Evolutionary conservation across 2,888 invertebrate genomes (phyloP), one percentile per base, ranked within the genome.

Genomic region (Esperia sulphurella): DNA sequence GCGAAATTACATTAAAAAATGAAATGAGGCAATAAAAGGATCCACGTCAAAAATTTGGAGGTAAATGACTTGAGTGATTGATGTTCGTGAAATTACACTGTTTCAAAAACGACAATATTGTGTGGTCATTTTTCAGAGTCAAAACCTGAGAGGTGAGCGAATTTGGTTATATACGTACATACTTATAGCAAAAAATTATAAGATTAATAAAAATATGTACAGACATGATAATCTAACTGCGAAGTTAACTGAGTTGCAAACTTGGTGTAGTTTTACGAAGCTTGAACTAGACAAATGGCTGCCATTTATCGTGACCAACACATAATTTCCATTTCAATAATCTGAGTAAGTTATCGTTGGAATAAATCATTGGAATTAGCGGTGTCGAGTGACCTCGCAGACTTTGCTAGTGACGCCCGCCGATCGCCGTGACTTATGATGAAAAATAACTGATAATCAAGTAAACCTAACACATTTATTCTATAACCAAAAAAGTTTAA

Each of bases 1-100:
- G 28, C 14, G 46, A 77, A 74, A 78, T 77, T 73, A 70, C 71
- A 75, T 78, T 56, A 71, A 79, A 79, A 79, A 79, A 77, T 77
- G 68, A 68, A 74, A 71, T 72, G 71, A 74, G 68, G 75, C 73
- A 80, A 78, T 79, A 75, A 79, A 74, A 72, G 70, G 68, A 74
- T 68, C 74, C 71, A 80, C 75, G 79, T 76, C 67, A 65, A 82
- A 75, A 79, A 77, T 79, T 83, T 74, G 63, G 73, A 75, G 71
- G 75, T 77, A 81, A 83, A 80, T 74, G 84, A 82, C 79, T 74
- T 60, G 72, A 71, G 75, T 86, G 87, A 87, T 87, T 85, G 87
- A 87, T 87, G 87, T 71, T 68, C 72, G 59, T 73, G 69, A 79
- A 84, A 82, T 82, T 81, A 80, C 75, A 71, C 71, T 71, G 65